Evolutionary conservation across 2,113 vertebrate species (phyloP).

Genomic region (Macrotus californicus): DNA sequence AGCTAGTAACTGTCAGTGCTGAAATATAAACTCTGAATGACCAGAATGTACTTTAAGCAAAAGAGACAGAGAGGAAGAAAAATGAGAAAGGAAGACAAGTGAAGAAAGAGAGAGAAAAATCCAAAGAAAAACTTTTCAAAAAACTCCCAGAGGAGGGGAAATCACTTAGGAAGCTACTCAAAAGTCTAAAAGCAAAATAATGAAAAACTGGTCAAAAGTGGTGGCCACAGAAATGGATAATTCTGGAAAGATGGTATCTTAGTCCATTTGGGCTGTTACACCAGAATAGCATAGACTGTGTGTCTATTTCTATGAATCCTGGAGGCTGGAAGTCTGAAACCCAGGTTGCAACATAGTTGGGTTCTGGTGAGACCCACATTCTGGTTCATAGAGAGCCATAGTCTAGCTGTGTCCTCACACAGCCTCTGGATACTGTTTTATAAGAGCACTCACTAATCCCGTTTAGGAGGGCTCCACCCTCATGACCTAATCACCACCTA

Average conservation of each 20-base stretch:
- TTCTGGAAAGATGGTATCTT: not conserved
- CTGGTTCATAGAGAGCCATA: not conserved
- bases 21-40: not conserved
- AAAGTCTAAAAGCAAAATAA: not conserved
- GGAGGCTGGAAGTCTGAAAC: not conserved
- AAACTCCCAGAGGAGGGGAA: not conserved
- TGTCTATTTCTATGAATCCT: not conserved
- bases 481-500: not conserved
- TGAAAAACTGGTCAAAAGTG: not conserved
- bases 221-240: not conserved
- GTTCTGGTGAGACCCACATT: not conserved
- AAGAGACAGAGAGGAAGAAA: not conserved
- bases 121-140: not conserved
- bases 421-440: not conserved
- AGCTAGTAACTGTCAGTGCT: not conserved
- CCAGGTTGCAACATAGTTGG: not conserved
- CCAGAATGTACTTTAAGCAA: not conserved
- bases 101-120: not conserved
- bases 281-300: not conserved
- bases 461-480: not conserved
- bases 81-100: not conserved
- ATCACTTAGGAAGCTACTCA: not conserved
- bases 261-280: accelerated
- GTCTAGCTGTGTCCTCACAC: not conserved
- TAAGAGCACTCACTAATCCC: not conserved